Conservation (phyloP, 1,140 invertebrate species). For the Drosophila pandora region DNA sequence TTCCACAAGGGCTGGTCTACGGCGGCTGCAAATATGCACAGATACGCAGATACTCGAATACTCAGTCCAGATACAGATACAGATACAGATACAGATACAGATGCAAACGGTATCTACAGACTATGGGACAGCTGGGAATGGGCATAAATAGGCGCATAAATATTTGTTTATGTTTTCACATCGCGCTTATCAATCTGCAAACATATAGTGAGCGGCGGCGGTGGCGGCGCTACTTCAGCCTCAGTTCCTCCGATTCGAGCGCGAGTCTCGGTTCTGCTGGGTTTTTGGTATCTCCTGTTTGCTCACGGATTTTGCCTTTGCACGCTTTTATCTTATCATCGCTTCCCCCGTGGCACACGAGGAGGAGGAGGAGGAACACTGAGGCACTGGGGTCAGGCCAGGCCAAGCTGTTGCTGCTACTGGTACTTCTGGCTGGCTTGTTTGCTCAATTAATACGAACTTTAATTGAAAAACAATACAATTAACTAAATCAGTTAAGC, state of each 20-base stretch:
- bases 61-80: neutral
- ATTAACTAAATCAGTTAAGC: constrained; percentile 82
- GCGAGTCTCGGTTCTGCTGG: constrained; percentile 2
- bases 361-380: neutral
- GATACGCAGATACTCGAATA: constrained; percentile 31
- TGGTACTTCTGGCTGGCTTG: constrained; percentile 16
- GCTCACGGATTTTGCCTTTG: constrained; percentile 41
- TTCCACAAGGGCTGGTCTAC: constrained; percentile 18
- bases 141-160: constrained; percentile 62
- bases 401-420: constrained; percentile 21
- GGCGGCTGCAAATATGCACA: constrained; percentile 42
- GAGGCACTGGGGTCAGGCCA: constrained; percentile 32
- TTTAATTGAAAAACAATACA: constrained; percentile 83
- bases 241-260: constrained; percentile 6
- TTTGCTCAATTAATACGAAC: constrained; percentile 80
- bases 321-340: constrained; percentile 66
- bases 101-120: constrained; percentile 5
- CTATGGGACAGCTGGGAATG: constrained; percentile 17
- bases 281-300: constrained; percentile 19
- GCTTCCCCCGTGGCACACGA: neutral
- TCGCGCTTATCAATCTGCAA: constrained; percentile 67
- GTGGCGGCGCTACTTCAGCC: constrained; percentile 27
- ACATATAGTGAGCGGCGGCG: constrained; percentile 42
- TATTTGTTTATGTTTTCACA: constrained; percentile 73
- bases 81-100: constrained; percentile 22